Evolutionary conservation across 2,888 invertebrate species (phyloP).

Genomic region (Troglohyphantes excavatus): DNA sequence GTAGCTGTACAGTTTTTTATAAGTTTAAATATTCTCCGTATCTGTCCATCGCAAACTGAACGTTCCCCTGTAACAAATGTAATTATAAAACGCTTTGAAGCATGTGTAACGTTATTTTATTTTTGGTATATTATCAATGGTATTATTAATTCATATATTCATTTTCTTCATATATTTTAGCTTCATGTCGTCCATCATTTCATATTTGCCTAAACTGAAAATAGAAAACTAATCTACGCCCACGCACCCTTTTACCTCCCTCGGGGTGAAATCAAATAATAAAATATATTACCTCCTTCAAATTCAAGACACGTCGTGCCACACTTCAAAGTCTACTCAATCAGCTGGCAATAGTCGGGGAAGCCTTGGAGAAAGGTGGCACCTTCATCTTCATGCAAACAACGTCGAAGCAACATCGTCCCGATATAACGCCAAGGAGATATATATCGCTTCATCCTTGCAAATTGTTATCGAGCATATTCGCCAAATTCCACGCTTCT

Average conservation of each 20-base stretch:
- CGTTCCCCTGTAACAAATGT: no score
- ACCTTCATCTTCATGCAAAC: slow-evolving; percentile 46
- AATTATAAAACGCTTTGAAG: no score
- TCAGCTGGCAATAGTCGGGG: background rate
- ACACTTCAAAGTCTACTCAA: slow-evolving; percentile 28
- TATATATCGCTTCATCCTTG: slow-evolving; percentile 26
- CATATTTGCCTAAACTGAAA: no score
- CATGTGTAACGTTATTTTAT: no score
- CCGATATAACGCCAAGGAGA: slow-evolving; percentile 18
- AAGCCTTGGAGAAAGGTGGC: background rate
- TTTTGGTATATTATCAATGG: no score
- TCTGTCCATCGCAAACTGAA: no score
- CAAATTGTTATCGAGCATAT: slow-evolving; percentile 40
- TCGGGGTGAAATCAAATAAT: background rate
- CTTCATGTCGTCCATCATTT: no score
- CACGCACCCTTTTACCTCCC: background rate
- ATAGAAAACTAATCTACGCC: background rate
- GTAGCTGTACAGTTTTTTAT: no score
- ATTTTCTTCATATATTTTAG: no score
- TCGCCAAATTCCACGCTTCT: slow-evolving; percentile 10
- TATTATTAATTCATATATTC: no score
- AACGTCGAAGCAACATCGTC: background rate
- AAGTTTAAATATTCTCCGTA: no score
- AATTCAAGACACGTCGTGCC: slow-evolving; percentile 14
- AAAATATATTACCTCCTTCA: background rate